Base-by-base conservation (phyloP, 2,797 vertebrate genomes). In the Coregonus ussuriensis region DNA sequence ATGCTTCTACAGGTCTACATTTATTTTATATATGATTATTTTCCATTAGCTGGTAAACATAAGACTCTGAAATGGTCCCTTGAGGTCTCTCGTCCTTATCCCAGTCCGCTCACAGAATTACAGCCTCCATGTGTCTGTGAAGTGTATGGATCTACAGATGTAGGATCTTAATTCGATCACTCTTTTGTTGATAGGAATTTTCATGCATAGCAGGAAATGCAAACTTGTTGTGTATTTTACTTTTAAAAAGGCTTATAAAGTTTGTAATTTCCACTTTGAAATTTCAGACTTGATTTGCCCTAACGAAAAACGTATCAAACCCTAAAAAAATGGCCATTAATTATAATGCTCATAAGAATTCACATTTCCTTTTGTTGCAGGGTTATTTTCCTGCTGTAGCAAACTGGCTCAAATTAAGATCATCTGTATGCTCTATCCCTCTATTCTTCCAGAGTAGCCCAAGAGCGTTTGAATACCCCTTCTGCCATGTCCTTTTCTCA, bases 401-500 rank as follows among this genome's bases (percentile, higher is more conserved):
- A 47, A 47, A 47, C 41, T 3, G 41, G 41, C 9, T 47, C 41
- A 47, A 47, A 47, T 47, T 13, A 47, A 47, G 41, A 47, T 47
- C 41, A 9, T 47, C 9, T 41, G 76, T 41, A 41, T 47, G 83
- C 86, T 87, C 84, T 15, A 84, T 81, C 9, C 21, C 69, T 75
- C 79, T 31, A 80, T 83, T 78, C 86, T 77, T 87, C 84, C 59
- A 82, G 51, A 75, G 4, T 11, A 75, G 74, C 75, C 41, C 41
- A 47, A 52, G 13, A 77, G 69, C 71, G 68, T 62, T 78, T 76
- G 74, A 85, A 85, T 85, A 85, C 81, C 88, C 77, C 82, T 35
- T 35, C 79, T 62, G 67, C 76, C 63, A 76, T 18, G 65, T 31
- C 15, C 15, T 73, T 75, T 41, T 52, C 53, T 56, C 21, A 35